Conservation (phyloP, 2,113 vertebrate species). For the Tenrec ecaudatus region DNA sequence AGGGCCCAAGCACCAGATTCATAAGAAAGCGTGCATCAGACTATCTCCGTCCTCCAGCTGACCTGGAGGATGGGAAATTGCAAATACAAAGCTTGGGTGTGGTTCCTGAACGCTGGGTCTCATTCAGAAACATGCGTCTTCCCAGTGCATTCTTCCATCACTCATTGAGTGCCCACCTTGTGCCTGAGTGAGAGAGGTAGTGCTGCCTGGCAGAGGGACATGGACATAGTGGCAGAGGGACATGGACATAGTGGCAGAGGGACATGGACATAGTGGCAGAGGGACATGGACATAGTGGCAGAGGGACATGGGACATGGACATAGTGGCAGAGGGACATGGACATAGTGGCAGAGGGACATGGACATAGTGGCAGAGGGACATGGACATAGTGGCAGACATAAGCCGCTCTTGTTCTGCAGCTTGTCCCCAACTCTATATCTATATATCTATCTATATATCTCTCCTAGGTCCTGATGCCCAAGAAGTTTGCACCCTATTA, state of each 20-base stretch:
- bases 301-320: too few species aligned
- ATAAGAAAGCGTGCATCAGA: slow-evolving; percentile 7
- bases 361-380: background rate
- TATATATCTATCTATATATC: background rate
- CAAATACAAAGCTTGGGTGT: background rate
- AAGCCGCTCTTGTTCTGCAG: background rate
- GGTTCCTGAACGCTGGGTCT: background rate
- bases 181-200: background rate
- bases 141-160: background rate
- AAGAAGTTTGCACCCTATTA: background rate
- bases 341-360: background rate
- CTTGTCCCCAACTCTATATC: background rate
- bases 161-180: background rate
- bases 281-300: background rate
- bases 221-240: background rate
- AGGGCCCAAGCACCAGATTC: background rate
- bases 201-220: background rate
- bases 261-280: too few species aligned
- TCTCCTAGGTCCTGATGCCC: background rate
- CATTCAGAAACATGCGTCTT: background rate
- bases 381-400: background rate
- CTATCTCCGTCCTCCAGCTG: background rate
- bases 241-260: background rate
- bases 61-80: background rate
- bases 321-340: background rate